Evolutionary conservation across 2,888 invertebrate genomes (phyloP).

Genomic region (Syrista parreyssii): DNA sequence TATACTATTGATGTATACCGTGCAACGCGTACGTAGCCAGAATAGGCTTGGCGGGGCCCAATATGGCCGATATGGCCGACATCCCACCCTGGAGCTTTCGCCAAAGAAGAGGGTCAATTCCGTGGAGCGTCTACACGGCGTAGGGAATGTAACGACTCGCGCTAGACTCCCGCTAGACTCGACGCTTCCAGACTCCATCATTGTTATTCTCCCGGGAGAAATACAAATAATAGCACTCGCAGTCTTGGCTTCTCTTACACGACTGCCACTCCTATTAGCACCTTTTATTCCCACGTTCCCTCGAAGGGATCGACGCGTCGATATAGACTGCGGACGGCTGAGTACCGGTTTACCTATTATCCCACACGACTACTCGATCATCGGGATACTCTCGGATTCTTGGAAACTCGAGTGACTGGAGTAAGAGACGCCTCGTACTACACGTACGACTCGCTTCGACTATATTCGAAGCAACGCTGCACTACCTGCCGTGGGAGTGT

Average conservation of each 20-base stretch:
- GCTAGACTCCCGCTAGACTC: background rate
- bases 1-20: background rate
- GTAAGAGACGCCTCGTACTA: background rate
- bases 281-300: background rate
- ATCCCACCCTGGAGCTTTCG: background rate
- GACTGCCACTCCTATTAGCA: background rate
- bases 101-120: background rate
- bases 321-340: background rate
- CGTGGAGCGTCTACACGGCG: too few species aligned
- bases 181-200: background rate
- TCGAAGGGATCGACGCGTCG: background rate
- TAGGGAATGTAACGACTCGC: background rate
- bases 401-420: background rate
- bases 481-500: background rate
- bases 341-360: conserved; percentile 2
- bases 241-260: background rate
- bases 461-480: background rate
- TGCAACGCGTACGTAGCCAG: background rate
- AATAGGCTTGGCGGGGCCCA: background rate
- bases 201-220: background rate
- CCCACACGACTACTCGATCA: conserved; percentile 10
- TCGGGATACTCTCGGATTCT: conserved; percentile 3
- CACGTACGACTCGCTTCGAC: background rate
- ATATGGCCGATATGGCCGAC: too few species aligned
- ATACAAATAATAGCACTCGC: background rate